These are phyloP conservation scores for Spondyliosoma cantharus DNA, from an alignment of 2,797 vertebrate genomes.

Conservation along the genomic window DNA sequence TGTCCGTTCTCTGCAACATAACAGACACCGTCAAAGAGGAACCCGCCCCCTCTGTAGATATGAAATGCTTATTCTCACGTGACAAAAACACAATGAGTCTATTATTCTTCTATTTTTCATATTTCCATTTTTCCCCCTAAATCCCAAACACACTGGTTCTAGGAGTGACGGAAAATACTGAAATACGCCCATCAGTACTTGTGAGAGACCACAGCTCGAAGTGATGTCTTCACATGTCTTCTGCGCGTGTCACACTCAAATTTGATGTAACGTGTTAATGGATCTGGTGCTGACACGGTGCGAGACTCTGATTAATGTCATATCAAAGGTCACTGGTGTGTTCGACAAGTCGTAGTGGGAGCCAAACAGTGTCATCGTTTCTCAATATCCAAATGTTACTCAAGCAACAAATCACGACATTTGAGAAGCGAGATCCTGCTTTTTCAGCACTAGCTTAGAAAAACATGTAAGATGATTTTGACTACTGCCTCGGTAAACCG, in stretches of 20 bases:
- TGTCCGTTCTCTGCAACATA: too few species aligned
- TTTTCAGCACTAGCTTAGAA: background rate
- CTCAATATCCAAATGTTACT: background rate
- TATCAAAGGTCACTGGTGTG: slow-evolving; percentile 53
- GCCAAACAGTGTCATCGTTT: slow-evolving; percentile 46
- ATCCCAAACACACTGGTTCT: too few species aligned
- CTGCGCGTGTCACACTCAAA: slow-evolving; percentile 38
- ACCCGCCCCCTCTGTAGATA: too few species aligned
- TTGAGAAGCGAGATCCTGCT: background rate
- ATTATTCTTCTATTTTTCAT: too few species aligned
- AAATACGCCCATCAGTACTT: background rate
- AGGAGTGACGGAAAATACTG: background rate
- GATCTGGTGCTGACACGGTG: slow-evolving; percentile 64
- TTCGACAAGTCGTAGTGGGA: background rate
- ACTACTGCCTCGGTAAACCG: background rate
- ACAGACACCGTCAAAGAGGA: too few species aligned
- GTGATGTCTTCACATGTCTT: background rate
- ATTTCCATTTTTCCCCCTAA: too few species aligned
- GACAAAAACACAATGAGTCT: too few species aligned
- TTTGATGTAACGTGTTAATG: slow-evolving; percentile 62
- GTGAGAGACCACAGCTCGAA: background rate
- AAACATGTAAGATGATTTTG: background rate
- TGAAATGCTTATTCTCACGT: too few species aligned
- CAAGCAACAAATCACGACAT: background rate
- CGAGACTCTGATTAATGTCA: slow-evolving; percentile 56